These are phyloP conservation scores for Lithophane socia DNA, from an alignment of 2,888 invertebrate genomes.

Conservation along the genomic window DNA sequence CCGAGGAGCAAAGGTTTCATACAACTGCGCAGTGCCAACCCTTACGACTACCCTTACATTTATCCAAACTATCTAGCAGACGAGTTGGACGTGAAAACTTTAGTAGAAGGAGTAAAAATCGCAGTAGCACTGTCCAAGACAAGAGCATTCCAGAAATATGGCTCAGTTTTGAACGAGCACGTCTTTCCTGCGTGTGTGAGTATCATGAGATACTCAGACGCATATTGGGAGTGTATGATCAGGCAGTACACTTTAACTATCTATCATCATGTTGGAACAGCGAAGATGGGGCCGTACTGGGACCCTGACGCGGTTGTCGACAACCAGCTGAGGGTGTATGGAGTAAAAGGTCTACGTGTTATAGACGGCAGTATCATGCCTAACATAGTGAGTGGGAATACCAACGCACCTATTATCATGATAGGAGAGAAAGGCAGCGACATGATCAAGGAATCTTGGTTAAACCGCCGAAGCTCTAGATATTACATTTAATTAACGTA, in stretches of 20 bases:
- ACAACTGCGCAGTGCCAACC: constrained; percentile 95
- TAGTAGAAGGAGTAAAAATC: constrained; percentile 96
- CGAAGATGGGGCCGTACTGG: constrained; percentile 97
- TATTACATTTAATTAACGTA: constrained; percentile 77
- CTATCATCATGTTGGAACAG: constrained; percentile 96
- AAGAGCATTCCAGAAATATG: constrained; percentile 93
- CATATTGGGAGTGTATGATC: constrained; percentile 97
- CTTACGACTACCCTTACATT: constrained; percentile 96
- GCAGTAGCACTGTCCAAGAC: constrained; percentile 95
- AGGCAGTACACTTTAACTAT: constrained; percentile 95
- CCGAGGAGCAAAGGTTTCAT: constrained; percentile 96
- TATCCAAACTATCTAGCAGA: constrained; percentile 97
- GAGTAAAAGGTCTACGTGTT: constrained; percentile 94
- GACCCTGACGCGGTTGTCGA: constrained; percentile 96
- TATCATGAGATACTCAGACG: constrained; percentile 92
- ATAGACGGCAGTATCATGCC: constrained; percentile 97
- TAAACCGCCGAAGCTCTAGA: constrained; percentile 89
- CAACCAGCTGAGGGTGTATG: constrained; percentile 94
- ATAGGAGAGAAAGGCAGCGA: constrained; percentile 97
- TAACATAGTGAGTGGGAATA: constrained; percentile 95
- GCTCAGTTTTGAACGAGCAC: constrained; percentile 92
- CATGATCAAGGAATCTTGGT: constrained; percentile 96
- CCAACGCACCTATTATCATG: constrained; percentile 97
- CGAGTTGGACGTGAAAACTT: constrained; percentile 93
- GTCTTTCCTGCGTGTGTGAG: constrained; percentile 95